Percentiles rank a stretch among this genome's conserved stretches.
Evolutionary conservation across 92 coral and sea anemone genomes (phyloP).

Genomic region (Porites evermanni): DNA sequence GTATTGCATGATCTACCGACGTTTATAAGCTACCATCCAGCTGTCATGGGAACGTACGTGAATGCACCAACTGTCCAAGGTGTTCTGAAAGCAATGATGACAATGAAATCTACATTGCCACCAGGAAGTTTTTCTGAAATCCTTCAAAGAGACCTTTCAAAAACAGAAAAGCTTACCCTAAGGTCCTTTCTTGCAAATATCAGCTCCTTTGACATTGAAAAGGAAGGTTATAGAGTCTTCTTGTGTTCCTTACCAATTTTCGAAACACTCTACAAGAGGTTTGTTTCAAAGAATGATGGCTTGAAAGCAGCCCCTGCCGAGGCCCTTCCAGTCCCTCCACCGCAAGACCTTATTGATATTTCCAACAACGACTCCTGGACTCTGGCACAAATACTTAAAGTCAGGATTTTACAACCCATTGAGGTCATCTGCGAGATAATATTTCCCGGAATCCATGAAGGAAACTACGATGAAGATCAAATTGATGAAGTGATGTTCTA

Average conservation of each 20-base stretch:
- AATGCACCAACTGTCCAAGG: conserved; percentile 63
- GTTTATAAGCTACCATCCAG: conserved; percentile 54
- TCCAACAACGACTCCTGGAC: conserved; percentile 21
- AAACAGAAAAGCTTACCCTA: conserved; percentile 41
- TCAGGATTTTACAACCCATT: conserved; percentile 38
- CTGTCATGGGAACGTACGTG: conserved; percentile 48
- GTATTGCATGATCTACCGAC: conserved; percentile 60
- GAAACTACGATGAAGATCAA: conserved; percentile 52
- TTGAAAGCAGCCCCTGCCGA: conserved; percentile 46
- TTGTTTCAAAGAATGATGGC: conserved; percentile 15
- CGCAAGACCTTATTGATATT: conserved; percentile 55
- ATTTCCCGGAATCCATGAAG: conserved; percentile 51
- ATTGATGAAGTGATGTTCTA: conserved; percentile 57
- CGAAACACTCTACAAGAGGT: conserved; percentile 34
- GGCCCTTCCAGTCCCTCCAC: conserved; percentile 41
- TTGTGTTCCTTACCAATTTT: conserved; percentile 58
- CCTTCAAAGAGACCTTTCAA: neutral
- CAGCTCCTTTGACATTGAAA: neutral
- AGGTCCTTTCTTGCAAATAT: conserved; percentile 51
- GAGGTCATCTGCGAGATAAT: conserved; percentile 39
- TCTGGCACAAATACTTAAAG: conserved; percentile 58
- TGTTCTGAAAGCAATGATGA: conserved; percentile 57
- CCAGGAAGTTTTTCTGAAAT: neutral
- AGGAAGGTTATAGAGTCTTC: neutral
- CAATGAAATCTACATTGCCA: neutral